Percentiles rank a stretch among this genome's conserved stretches.
Evolutionary conservation across 2,113 vertebrate species (phyloP).

Genomic region (Probosciger aterrimus): DNA sequence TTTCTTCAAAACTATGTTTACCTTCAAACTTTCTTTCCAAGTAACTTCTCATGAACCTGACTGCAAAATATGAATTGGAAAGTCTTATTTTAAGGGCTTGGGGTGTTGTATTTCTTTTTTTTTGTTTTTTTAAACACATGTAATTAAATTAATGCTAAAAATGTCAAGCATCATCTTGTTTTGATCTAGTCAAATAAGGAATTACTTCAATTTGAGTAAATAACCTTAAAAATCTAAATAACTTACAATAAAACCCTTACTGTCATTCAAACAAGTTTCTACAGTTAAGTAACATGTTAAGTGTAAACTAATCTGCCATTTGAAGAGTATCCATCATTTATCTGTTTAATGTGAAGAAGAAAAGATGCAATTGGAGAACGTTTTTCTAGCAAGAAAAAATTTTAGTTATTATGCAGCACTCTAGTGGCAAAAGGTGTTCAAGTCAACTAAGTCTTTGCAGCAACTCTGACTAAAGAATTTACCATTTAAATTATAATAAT

Average conservation of each 20-base stretch:
- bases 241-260: constrained; percentile 69
- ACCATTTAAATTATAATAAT: neutral
- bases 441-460: neutral
- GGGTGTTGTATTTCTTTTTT: neutral
- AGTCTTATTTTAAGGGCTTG: neutral
- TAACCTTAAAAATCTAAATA: constrained; percentile 68
- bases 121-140: neutral
- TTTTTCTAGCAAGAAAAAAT: neutral
- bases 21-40: neutral
- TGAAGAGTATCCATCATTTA: constrained; percentile 68
- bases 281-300: constrained; percentile 64
- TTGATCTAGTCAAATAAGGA: constrained; percentile 60
- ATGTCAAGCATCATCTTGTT: constrained; percentile 59
- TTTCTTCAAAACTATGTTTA: neutral
- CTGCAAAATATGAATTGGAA: neutral
- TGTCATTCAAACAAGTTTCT: constrained; percentile 68
- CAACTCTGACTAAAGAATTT: neutral
- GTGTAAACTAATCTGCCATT: constrained; percentile 60
- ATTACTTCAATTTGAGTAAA: constrained; percentile 63
- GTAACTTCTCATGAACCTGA: neutral
- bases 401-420: constrained; percentile 54
- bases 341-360: constrained; percentile 32
- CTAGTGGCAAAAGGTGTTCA: constrained; percentile 45
- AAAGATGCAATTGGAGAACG: constrained; percentile 14
- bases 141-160: constrained; percentile 51